phyloP scores from a whole-genome alignment of 2,888 invertebrate species.

The Microchrysa polita region DNA sequence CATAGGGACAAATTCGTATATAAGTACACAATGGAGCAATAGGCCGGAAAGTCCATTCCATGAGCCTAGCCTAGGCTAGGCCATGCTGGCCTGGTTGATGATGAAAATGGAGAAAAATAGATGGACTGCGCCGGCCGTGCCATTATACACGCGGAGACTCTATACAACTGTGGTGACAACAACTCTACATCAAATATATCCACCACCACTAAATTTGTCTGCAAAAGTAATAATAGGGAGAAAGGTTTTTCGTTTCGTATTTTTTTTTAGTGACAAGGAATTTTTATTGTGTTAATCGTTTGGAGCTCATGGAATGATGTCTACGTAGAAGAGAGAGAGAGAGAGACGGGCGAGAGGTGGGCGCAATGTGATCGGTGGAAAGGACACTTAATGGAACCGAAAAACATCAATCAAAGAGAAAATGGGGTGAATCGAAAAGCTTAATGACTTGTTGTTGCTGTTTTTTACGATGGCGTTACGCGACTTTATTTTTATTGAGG shows the following conservation, averaged over 20 bases:
- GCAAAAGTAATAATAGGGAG: neutral
- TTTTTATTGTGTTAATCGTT: slow-evolving; percentile 41
- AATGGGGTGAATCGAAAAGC: slow-evolving; percentile 27
- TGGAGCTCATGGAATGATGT: neutral
- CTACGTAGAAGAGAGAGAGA: neutral
- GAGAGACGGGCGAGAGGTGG: too few relatives aligned
- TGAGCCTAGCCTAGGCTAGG: too few relatives aligned
- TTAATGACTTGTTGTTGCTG: slow-evolving; percentile 32
- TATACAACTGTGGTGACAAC: too few relatives aligned
- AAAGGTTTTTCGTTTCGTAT: too few relatives aligned
- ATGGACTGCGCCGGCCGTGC: neutral
- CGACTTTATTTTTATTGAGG: too few relatives aligned
- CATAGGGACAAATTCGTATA: slow-evolving; percentile 25
- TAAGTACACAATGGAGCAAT: slow-evolving; percentile 24
- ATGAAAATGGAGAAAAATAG: slow-evolving; percentile 1
- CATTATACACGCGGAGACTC: too few relatives aligned
- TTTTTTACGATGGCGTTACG: neutral
- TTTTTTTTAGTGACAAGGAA: neutral
- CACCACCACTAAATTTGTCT: neutral
- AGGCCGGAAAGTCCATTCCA: slow-evolving; percentile 13
- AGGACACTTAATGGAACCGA: slow-evolving; percentile 32
- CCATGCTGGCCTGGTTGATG: neutral
- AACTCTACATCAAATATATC: too few relatives aligned
- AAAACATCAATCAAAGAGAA: slow-evolving; percentile 44
- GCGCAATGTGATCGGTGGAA: neutral